Percentiles rank a stretch among this genome's conserved stretches.
phyloP scores from a whole-genome alignment of 1,140 invertebrate species.

The Theocolax elegans region DNA sequence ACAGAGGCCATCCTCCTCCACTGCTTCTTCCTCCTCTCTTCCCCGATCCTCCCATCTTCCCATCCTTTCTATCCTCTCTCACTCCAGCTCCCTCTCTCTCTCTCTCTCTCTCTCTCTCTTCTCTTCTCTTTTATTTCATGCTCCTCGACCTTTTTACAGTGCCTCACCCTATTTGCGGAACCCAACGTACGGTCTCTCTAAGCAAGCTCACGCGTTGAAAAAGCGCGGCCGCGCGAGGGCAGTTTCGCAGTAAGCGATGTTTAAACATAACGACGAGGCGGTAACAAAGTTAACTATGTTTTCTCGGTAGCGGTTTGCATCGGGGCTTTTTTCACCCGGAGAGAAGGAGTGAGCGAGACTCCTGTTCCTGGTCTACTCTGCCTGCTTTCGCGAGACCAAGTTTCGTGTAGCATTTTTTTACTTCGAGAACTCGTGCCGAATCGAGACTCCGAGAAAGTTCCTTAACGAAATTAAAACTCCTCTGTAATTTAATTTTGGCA shows the following conservation, averaged over 20 bases:
- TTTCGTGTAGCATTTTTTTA: constrained; percentile 15
- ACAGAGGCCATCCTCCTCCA: no score
- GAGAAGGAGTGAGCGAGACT: not conserved
- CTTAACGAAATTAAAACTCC: not conserved
- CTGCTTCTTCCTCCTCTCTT: no score
- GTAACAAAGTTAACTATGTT: not conserved
- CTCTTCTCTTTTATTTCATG: no score
- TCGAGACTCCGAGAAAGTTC: not conserved
- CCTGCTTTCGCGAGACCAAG: no score
- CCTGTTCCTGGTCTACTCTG: no score
- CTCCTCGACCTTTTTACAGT: constrained; percentile 2
- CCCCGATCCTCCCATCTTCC: no score
- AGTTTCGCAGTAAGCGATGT: constrained; percentile 27
- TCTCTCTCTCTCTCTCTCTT: not conserved
- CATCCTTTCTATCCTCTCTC: not conserved
- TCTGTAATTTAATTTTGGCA: not conserved
- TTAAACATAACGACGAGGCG: constrained; percentile 30
- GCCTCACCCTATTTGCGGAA: constrained; percentile 2
- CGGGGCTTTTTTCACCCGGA: not conserved
- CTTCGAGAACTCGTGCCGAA: not conserved
- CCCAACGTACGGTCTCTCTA: no score
- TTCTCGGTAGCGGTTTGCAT: constrained; percentile 13
- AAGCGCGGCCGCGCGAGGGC: no score
- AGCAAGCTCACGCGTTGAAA: no score
- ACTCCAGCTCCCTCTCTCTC: not conserved